Evolutionary conservation across 2,888 invertebrate species (phyloP), one percentile per base, ranked within the genome.

Genomic region (Leptinotarsa rubiginosa): DNA sequence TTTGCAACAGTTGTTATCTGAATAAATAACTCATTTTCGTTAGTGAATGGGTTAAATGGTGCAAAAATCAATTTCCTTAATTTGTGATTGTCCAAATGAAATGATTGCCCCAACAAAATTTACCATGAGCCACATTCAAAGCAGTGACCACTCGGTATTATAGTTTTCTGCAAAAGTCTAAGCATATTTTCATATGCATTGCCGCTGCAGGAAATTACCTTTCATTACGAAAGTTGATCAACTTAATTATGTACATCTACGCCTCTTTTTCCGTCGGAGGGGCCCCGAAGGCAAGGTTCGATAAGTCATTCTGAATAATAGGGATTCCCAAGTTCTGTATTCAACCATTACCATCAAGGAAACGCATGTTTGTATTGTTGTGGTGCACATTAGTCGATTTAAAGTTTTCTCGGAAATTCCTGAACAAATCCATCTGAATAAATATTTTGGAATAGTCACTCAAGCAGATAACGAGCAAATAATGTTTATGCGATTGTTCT

Each of bases 361-460:
- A 56, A 56, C 22, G 10, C 22, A 56, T 56, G 56, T 56, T 56
- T 22, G 56, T 56, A 56, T 56, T 56, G 56, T 56, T 22, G 56
- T 56, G 56, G 56, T 22, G 22, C 56, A 56, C 20, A 56, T 56
- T 56, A 13, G 56, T 20, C 22, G 20, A 25, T 56, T 22, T 56
- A 20, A 50, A 20, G 13, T 20, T 12, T 56, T 22, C 56, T 56
- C 16, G 56, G 56, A 13, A 56, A 25, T 56, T 22, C 56, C 56
- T 20, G 22, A 12, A 56, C 56, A 20, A 13, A 56, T 15, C 50
- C 22, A 22, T 56, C 22, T 56, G 56, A 56, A 56, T 56, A 56
- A 56, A 56, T 56, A 56, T 56, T 56, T 56, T 10, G 56, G 56
- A 12, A 22, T 56, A 56, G 7, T 22, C 16, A 56, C 20, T 56